Percentiles rank a stretch among this genome's conserved stretches.
Evolutionary conservation across 2,797 vertebrate genomes (phyloP).

Genomic region (Enteromius viviparus): DNA sequence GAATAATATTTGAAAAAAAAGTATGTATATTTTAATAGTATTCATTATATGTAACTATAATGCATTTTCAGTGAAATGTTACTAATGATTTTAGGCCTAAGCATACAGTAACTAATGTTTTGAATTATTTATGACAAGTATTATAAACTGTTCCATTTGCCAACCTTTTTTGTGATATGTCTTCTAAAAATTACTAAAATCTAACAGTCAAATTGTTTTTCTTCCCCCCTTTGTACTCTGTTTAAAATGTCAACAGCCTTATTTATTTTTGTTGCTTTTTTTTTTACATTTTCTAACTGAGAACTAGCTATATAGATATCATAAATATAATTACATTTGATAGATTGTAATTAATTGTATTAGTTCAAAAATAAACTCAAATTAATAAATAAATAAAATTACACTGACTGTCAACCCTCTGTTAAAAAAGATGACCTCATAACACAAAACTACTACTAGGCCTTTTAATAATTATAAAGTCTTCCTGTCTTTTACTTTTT

Average conservation of each 20-base stretch:
- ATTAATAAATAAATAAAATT: background rate
- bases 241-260: background rate
- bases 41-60: background rate
- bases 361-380: background rate
- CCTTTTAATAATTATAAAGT: background rate
- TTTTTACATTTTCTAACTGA: background rate
- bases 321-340: background rate
- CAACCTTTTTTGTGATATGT: background rate
- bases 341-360: background rate
- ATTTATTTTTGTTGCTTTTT: no score
- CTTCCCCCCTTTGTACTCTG: no score
- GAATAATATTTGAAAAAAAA: no score
- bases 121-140: background rate
- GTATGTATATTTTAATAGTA: no score
- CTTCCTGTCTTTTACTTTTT: background rate
- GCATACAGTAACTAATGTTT: background rate
- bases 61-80: background rate
- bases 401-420: background rate
- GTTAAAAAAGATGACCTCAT: background rate
- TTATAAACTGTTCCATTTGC: background rate
- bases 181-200: background rate
- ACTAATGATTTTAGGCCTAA: background rate
- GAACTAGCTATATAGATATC: background rate
- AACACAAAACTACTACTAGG: background rate
- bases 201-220: background rate